Evolutionary conservation across 2,113 vertebrate genomes (phyloP).

Genomic region (Leucosticte australis): DNA sequence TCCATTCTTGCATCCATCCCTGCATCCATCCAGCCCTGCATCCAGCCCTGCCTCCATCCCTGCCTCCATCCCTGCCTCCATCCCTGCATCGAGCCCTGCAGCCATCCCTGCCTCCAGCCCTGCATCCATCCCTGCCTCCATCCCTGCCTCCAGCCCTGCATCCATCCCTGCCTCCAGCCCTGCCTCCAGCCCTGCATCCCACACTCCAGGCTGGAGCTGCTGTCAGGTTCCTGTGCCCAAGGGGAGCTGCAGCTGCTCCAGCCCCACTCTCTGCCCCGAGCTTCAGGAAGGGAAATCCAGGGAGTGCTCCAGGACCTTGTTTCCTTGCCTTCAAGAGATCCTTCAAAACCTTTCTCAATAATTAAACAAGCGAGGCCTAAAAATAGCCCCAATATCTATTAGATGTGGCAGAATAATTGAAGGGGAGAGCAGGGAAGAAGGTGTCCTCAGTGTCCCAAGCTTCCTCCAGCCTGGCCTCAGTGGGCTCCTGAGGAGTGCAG

Average conservation of each 20-base stretch:
- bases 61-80: not conserved
- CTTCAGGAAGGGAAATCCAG: not conserved
- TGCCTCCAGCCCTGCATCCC: not conserved
- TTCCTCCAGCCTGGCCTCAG: no score
- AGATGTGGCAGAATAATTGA: conserved; percentile 16
- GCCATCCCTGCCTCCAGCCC: no score
- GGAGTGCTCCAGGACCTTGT: not conserved
- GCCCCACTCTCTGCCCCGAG: not conserved
- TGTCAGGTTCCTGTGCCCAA: accelerated
- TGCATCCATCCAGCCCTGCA: no score
- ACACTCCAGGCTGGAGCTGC: not conserved
- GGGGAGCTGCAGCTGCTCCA: no score
- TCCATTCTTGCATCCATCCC: not conserved
- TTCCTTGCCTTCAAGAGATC: conserved; percentile 10
- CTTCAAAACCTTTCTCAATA: conserved; percentile 45
- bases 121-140: no score
- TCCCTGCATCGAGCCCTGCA: no score
- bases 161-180: not conserved
- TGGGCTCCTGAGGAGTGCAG: accelerated
- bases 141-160: no score
- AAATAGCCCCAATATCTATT: conserved; percentile 40
- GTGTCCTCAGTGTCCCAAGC: not conserved
- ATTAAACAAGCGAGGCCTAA: conserved; percentile 51
- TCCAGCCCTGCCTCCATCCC: not conserved
- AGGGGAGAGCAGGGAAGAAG: not conserved